phyloP scores from a whole-genome alignment of 1,140 invertebrate species.

The Bombus confusus region DNA sequence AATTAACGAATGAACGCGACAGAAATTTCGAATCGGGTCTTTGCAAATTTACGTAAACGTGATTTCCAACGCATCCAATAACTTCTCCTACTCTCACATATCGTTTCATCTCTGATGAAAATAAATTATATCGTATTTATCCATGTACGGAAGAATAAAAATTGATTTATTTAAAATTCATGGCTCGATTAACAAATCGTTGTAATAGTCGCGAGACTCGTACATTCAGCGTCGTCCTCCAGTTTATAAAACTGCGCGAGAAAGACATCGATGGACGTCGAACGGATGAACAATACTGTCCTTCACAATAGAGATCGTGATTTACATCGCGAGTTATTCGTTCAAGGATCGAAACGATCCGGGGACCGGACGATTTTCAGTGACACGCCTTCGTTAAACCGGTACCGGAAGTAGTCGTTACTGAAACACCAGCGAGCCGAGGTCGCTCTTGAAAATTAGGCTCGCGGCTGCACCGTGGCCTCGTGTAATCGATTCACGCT shows the following conservation, averaged over 20 bases:
- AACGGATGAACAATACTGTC: not conserved
- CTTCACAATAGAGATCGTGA: not conserved
- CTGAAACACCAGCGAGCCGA: constrained; percentile 52
- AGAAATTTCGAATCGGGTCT: too few relatives aligned
- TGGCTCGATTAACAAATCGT: too few relatives aligned
- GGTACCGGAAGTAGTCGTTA: constrained; percentile 61
- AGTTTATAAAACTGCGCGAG: not conserved
- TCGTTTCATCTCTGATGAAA: too few relatives aligned
- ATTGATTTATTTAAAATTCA: too few relatives aligned
- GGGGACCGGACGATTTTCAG: constrained; percentile 43
- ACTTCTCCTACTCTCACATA: too few relatives aligned
- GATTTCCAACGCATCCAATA: too few relatives aligned
- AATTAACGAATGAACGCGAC: too few relatives aligned
- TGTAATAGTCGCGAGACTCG: not conserved
- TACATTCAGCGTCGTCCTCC: not conserved
- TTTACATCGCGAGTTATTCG: not conserved
- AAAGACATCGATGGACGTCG: not conserved
- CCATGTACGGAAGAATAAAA: too few relatives aligned
- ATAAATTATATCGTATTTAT: too few relatives aligned
- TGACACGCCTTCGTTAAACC: constrained; percentile 44
- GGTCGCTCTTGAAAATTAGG: constrained; percentile 68
- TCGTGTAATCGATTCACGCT: constrained; percentile 39
- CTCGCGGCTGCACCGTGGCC: constrained; percentile 17
- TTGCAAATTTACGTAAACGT: too few relatives aligned
- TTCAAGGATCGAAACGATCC: constrained; percentile 44